Evolutionary conservation across 2,888 invertebrate genomes (phyloP).

Genomic region (Galeruca laticollis): DNA sequence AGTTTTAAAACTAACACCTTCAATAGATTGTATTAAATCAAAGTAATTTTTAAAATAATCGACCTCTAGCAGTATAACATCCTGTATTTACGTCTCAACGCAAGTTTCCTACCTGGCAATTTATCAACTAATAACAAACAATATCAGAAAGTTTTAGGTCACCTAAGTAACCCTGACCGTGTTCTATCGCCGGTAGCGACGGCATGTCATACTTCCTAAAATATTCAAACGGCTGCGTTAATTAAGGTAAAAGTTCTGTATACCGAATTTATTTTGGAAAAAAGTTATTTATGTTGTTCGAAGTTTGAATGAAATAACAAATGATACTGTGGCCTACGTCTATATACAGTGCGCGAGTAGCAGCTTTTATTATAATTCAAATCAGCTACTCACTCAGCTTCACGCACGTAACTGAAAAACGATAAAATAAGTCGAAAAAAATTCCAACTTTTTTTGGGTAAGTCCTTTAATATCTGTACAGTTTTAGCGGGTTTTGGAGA

Average conservation of each 20-base stretch:
- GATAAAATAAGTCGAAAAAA: too few relatives aligned
- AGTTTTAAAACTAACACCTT: too few relatives aligned
- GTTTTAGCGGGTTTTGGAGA: too few relatives aligned
- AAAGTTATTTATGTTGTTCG: slow-evolving; percentile 18
- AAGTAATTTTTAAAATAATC: too few relatives aligned
- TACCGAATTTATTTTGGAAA: slow-evolving; percentile 12
- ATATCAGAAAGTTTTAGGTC: background rate
- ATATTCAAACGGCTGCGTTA: slow-evolving; percentile 23
- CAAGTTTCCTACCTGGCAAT: background rate
- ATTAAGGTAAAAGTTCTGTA: slow-evolving; percentile 21
- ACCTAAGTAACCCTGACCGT: slow-evolving; percentile 3
- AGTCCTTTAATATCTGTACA: too few relatives aligned
- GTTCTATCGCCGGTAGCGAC: background rate
- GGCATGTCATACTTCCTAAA: slow-evolving; percentile 22
- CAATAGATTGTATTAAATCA: too few relatives aligned
- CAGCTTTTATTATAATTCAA: background rate
- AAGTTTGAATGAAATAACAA: slow-evolving; percentile 22
- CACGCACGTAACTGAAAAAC: too few relatives aligned
- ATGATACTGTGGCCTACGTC: too few relatives aligned
- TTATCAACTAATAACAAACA: background rate
- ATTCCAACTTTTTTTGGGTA: too few relatives aligned
- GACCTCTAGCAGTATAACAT: too few relatives aligned
- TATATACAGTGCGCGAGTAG: too few relatives aligned
- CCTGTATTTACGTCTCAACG: background rate
- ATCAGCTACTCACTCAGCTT: too few relatives aligned